A percentile compares a stretch with the other conserved stretches of the same genome.
phyloP scores from a whole-genome alignment of 1,140 invertebrate species.

The Aphis craccivora region DNA sequence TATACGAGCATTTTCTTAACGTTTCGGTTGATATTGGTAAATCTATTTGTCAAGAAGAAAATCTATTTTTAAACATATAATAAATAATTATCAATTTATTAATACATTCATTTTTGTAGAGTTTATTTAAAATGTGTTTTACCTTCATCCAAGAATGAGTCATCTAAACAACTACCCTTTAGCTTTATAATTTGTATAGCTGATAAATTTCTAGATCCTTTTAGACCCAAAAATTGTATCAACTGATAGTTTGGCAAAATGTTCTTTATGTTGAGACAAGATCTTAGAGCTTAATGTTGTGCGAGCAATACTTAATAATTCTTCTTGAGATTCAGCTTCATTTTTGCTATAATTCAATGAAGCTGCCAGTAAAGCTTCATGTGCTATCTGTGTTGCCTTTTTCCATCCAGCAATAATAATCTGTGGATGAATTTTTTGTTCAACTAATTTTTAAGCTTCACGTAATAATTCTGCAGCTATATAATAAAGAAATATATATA shows the following conservation, averaged over 20 bases:
- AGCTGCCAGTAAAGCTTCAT: constrained; percentile 78
- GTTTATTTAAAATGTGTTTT: constrained; percentile 50
- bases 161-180: constrained; percentile 88
- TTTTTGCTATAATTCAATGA: constrained; percentile 82
- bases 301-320: constrained; percentile 95
- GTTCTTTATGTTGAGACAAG: constrained; percentile 95
- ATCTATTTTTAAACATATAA: constrained; percentile 66
- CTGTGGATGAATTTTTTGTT: constrained; percentile 97
- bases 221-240: constrained; percentile 93
- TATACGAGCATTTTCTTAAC: constrained; percentile 88
- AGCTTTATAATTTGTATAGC: constrained; percentile 99
- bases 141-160: constrained; percentile 97
- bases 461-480: constrained; percentile 90
- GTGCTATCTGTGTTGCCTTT: constrained; percentile 82
- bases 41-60: constrained; percentile 97
- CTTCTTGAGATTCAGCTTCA: constrained; percentile 80
- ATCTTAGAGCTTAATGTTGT: constrained; percentile 99
- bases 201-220: constrained; percentile 93
- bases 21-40: constrained; percentile 87
- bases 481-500: constrained; percentile 9
- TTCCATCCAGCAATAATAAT: constrained; percentile 97
- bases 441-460: constrained; percentile 95
- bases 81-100: background rate
- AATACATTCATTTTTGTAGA: background rate
- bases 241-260: constrained; percentile 94